Percentiles rank a stretch among this genome's conserved stretches.
These are phyloP conservation scores for Anguilla anguilla DNA, from an alignment of 2,797 vertebrate genomes.

Conservation along the genomic window DNA sequence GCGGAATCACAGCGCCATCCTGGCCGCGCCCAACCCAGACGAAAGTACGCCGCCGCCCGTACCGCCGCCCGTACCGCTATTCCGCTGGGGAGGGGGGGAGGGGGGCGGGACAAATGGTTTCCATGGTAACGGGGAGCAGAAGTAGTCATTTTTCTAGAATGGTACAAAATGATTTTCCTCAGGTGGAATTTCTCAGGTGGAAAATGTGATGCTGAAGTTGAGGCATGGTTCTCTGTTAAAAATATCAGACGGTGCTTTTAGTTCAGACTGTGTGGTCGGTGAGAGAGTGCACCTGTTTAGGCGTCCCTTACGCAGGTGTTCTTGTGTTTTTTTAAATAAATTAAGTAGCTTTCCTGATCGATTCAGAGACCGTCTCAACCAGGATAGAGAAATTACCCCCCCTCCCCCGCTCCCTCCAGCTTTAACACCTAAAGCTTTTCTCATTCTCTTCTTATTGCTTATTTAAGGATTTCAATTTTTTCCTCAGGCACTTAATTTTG, in stretches of 20 bases:
- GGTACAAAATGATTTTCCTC: neutral
- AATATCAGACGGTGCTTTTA: neutral
- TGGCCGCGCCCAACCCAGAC: slow-evolving; percentile 79
- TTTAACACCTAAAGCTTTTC: neutral
- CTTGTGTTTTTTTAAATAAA: neutral
- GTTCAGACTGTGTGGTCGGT: too few species aligned
- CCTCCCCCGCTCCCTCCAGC: neutral
- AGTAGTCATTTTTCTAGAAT: neutral
- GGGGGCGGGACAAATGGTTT: neutral
- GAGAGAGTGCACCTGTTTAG: neutral
- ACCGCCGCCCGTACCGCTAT: neutral
- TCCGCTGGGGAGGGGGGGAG: neutral
- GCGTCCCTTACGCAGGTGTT: neutral
- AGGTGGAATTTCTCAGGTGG: too few species aligned
- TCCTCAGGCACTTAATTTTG: neutral
- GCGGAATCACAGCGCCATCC: slow-evolving; percentile 81
- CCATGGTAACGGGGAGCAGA: neutral
- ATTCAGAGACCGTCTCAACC: neutral
- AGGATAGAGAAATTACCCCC: neutral
- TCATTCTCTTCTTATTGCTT: neutral
- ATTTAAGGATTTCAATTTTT: neutral
- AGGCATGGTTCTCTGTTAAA: neutral
- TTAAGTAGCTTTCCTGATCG: neutral
- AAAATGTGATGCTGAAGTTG: neutral
- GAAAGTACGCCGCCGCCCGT: slow-evolving; percentile 70